Percentiles rank a stretch among this genome's conserved stretches.
Conservation (phyloP, 2,888 invertebrate genomes). For the Criorhina ranunculi region DNA sequence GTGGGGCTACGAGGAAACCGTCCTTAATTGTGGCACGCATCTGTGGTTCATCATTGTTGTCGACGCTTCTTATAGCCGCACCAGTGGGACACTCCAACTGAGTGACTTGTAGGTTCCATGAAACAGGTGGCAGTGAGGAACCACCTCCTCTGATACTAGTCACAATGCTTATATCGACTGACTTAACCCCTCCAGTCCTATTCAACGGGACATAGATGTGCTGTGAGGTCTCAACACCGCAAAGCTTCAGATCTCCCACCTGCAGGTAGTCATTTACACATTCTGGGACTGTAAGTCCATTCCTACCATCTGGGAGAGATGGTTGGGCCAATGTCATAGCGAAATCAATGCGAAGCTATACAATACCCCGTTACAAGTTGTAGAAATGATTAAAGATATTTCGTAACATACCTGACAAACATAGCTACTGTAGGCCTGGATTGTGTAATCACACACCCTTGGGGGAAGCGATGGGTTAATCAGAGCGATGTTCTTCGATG, state of each 20-base stretch:
- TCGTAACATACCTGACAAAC: constrained; percentile 78
- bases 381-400: not conserved
- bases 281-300: constrained; percentile 77
- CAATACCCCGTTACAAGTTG: not conserved
- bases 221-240: constrained; percentile 87
- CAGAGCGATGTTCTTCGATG: constrained; percentile 79
- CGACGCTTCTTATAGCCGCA: constrained; percentile 77
- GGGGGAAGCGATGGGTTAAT: constrained; percentile 78
- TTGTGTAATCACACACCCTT: constrained; percentile 77
- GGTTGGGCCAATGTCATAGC: constrained; percentile 81
- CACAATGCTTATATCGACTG: constrained; percentile 69
- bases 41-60: constrained; percentile 8
- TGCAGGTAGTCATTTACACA: constrained; percentile 79
- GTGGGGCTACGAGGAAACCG: constrained; percentile 80
- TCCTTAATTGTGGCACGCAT: constrained; percentile 72
- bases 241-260: constrained; percentile 82
- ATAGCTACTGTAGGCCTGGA: constrained; percentile 78
- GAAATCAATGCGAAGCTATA: constrained; percentile 79
- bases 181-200: constrained; percentile 78
- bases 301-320: constrained; percentile 70
- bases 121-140: constrained; percentile 65
- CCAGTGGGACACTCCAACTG: constrained; percentile 81
- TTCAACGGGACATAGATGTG: constrained; percentile 83
- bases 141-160: constrained; percentile 78
- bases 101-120: constrained; percentile 78